Evolutionary conservation across 1,140 invertebrate genomes (phyloP).

Genomic region (Musca domestica): DNA sequence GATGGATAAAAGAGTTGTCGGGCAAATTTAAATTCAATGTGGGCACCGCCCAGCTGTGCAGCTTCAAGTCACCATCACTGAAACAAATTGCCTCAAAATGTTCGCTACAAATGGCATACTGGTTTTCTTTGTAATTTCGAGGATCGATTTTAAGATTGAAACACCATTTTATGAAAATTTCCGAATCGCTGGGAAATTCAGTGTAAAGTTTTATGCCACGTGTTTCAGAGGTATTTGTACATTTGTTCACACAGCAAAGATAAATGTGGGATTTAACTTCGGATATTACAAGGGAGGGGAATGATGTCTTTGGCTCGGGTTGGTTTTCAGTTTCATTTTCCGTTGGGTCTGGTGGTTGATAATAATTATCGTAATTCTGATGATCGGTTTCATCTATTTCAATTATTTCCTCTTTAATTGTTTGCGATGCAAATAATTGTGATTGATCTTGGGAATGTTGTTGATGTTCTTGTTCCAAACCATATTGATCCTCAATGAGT

Average conservation of each 20-base stretch:
- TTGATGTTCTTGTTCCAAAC: too few species aligned
- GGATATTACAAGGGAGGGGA: neutral
- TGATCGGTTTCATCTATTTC: slow-evolving; percentile 31
- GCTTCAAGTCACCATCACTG: neutral
- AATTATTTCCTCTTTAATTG: slow-evolving; percentile 1
- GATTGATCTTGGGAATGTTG: too few species aligned
- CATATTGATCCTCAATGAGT: slow-evolving; percentile 7
- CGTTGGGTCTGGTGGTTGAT: neutral
- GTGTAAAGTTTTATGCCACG: slow-evolving; percentile 40
- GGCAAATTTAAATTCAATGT: slow-evolving; percentile 34
- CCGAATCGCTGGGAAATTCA: slow-evolving; percentile 41
- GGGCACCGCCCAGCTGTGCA: slow-evolving; percentile 46
- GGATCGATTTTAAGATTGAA: slow-evolving; percentile 36
- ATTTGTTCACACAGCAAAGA: slow-evolving; percentile 1
- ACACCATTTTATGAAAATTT: slow-evolving; percentile 47
- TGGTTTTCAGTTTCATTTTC: too few species aligned
- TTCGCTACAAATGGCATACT: slow-evolving; percentile 42
- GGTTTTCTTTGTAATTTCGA: slow-evolving; percentile 43
- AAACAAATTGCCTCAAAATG: slow-evolving; percentile 31
- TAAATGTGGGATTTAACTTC: neutral
- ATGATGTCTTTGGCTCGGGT: too few species aligned
- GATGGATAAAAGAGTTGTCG: slow-evolving; percentile 7
- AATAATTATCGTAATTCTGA: neutral
- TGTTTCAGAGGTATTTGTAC: slow-evolving; percentile 8
- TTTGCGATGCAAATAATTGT: too few species aligned